Evolutionary conservation across 1,140 invertebrate genomes (phyloP), one percentile per base, ranked within the genome.

Genomic region (Cotesia chilonis): DNA sequence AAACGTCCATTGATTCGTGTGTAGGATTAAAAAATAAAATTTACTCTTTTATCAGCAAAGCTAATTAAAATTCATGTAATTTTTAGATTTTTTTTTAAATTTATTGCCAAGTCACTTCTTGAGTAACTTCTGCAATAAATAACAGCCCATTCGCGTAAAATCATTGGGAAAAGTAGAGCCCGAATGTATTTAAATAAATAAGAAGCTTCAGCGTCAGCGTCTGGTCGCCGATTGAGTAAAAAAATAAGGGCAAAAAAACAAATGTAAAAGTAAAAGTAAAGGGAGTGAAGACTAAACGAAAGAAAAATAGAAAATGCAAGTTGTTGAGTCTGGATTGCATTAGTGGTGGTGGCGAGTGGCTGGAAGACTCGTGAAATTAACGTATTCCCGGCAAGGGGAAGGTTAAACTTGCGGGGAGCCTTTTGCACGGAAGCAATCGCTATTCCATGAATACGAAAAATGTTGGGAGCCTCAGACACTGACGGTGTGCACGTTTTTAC

Each of bases 381-480:
- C 77, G 82, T 84, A 81, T 82, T 82, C 78, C 77, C n/a, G 80
- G 66, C 74, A 63, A 74, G 77, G 80, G 41, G 41, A 9, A 47
- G 10, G 41, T 47, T 75, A 73, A 72, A 69, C 76, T 75, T 71
- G 64, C 72, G 75, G 68, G 68, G 41, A 47, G 10, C 6, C 41
- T 47, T 47, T 64, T 74, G 72, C 66, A 76, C 77, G 77, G 78
- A 80, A 82, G 81, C 82, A 84, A 85, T 83, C 77, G 81, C 77
- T 81, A 81, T 85, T 83, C 77, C 81, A 84, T 85, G 83, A 85
- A 85, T 85, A 85, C 80, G 76, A 83, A 84, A 84, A 82, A 79
- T 82, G 80, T 70, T 74, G 68, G 51, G 41, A 54, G 52, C 55
- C 52, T 35, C 47, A 51, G 65, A 72, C 64, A 51, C 54, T 28